Evolutionary conservation across 2,888 invertebrate genomes (phyloP).

Genomic region (Orthonychiurus folsomi): DNA sequence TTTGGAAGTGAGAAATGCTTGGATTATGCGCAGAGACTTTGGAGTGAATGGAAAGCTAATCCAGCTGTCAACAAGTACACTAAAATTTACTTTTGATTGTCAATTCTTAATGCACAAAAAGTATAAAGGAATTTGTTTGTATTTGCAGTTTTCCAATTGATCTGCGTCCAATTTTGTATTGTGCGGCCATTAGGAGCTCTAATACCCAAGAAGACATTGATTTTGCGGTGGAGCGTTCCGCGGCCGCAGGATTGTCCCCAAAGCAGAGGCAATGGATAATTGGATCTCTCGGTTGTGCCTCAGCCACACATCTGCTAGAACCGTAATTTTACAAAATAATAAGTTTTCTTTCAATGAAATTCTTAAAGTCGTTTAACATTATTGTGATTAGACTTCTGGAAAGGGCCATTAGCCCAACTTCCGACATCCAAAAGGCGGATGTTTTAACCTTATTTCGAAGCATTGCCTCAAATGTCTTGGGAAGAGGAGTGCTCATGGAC

Average conservation of each 20-base stretch:
- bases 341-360: too few species aligned
- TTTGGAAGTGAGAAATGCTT: constrained; percentile 15
- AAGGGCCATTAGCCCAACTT: not conserved
- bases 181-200: not conserved
- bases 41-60: constrained; percentile 17
- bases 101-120: too few species aligned
- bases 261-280: not conserved
- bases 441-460: not conserved
- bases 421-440: not conserved
- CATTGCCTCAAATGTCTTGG: not conserved
- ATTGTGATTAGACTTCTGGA: not conserved
- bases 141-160: not conserved
- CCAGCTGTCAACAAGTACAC: constrained; percentile 8
- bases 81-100: not conserved
- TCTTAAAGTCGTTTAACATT: too few species aligned
- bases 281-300: not conserved
- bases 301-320: too few species aligned
- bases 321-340: too few species aligned
- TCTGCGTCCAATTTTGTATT: not conserved
- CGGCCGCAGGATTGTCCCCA: not conserved
- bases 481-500: not conserved
- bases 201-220: not conserved
- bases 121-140: too few species aligned
- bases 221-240: not conserved
- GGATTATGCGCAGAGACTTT: constrained; percentile 16